phyloP scores from a whole-genome alignment of 2,888 invertebrate species.

The Phyllotreta cruciferae region DNA sequence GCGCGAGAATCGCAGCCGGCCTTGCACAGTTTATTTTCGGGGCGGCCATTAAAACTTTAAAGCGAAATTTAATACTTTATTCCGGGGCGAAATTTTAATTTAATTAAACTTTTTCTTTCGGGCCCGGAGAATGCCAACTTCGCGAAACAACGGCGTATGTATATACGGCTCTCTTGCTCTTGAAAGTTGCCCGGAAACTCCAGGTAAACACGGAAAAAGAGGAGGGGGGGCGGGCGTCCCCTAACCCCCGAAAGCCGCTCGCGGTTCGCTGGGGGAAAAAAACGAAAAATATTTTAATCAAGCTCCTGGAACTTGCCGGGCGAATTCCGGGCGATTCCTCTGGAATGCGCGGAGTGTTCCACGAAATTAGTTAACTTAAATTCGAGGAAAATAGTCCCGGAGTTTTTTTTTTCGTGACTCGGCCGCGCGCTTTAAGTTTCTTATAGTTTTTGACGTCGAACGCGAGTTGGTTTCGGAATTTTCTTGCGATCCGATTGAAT shows the following conservation, averaged over 20 bases:
- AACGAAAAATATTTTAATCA: conserved; percentile 33
- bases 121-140: conserved; percentile 14
- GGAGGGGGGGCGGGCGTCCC: not conserved
- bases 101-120: conserved; percentile 11
- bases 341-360: conserved; percentile 28
- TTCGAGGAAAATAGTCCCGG: conserved; percentile 37
- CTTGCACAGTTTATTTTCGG: conserved; percentile 1
- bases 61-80: conserved; percentile 15
- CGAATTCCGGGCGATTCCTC: conserved; percentile 23
- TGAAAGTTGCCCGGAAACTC: not conserved
- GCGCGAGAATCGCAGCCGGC: not conserved
- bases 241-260: conserved; percentile 1
- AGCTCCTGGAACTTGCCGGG: conserved; percentile 13
- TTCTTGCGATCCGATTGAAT: too few species aligned
- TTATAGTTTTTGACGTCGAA: too few species aligned
- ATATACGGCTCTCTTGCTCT: too few species aligned
- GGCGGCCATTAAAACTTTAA: conserved; percentile 14
- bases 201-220: conserved; percentile 4
- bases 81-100: conserved; percentile 7
- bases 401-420: conserved; percentile 33
- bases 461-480: too few species aligned
- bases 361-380: conserved; percentile 37
- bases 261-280: conserved; percentile 4
- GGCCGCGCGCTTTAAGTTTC: too few species aligned
- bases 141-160: conserved; percentile 14